Percentiles rank a stretch among this genome's conserved stretches.
phyloP scores from a whole-genome alignment of 2,113 vertebrate genomes.

The Physeter macrocephalus region DNA sequence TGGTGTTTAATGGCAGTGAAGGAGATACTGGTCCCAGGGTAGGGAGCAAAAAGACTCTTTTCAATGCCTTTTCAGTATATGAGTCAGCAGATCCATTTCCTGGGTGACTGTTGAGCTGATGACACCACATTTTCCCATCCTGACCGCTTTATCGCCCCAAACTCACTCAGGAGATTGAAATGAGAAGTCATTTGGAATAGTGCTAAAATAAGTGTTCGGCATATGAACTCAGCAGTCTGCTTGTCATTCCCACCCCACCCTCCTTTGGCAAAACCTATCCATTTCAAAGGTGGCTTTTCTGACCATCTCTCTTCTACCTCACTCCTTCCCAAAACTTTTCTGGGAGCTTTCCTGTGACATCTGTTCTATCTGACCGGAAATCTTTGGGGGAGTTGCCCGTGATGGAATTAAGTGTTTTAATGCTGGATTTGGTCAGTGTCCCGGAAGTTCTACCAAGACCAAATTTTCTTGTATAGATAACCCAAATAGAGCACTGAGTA shows the following conservation, averaged over 20 bases:
- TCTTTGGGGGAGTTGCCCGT: background rate
- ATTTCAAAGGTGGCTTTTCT: background rate
- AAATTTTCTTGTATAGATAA: background rate
- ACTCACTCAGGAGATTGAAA: background rate
- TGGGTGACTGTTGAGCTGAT: constrained; percentile 34
- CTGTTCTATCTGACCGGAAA: background rate
- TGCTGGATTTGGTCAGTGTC: background rate
- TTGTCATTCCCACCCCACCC: accelerated
- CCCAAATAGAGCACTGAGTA: background rate
- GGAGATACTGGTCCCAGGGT: background rate
- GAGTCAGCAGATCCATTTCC: constrained; percentile 61
- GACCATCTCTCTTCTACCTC: background rate
- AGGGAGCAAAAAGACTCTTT: background rate
- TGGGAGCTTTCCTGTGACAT: background rate
- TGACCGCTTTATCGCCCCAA: background rate
- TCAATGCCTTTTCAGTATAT: background rate
- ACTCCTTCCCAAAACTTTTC: background rate
- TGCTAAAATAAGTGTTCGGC: constrained; percentile 21
- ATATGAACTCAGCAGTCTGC: constrained; percentile 11
- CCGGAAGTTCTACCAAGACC: background rate
- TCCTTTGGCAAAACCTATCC: background rate
- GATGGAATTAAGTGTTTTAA: background rate
- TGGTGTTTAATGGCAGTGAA: background rate
- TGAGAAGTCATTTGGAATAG: constrained; percentile 47
- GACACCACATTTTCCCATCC: background rate